Conservation (phyloP, 2,113 vertebrate genomes). For the Percina caprodes region DNA sequence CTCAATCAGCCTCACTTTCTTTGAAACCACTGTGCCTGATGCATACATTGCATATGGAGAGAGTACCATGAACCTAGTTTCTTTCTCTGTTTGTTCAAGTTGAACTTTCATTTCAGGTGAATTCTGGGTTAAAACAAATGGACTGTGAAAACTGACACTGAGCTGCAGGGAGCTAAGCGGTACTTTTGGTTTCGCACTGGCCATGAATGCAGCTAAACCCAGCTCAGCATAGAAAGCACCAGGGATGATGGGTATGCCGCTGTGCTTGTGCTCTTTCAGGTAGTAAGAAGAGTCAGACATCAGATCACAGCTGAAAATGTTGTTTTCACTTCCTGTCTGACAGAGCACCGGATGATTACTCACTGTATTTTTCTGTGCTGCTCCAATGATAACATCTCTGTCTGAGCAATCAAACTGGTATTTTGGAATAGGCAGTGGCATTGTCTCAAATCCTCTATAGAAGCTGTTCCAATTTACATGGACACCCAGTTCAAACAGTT, state of each 20-base stretch:
- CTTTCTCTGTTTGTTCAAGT: slow-evolving; percentile 64
- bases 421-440: slow-evolving; percentile 80
- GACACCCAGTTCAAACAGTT: slow-evolving; percentile 85
- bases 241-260: slow-evolving; percentile 83
- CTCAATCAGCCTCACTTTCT: slow-evolving; percentile 67
- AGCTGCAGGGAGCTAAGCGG: slow-evolving; percentile 82
- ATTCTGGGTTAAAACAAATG: slow-evolving; percentile 80
- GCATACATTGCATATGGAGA: slow-evolving; percentile 83
- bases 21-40: slow-evolving; percentile 80
- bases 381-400: slow-evolving; percentile 69
- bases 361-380: slow-evolving; percentile 64
- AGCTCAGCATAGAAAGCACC: slow-evolving; percentile 88
- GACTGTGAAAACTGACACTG: slow-evolving; percentile 83
- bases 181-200: slow-evolving; percentile 79
- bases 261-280: slow-evolving; percentile 86
- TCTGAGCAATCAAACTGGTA: slow-evolving; percentile 87
- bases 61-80: slow-evolving; percentile 80
- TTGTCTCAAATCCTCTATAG: slow-evolving; percentile 78
- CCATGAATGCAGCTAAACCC: slow-evolving; percentile 84
- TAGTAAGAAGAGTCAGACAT: slow-evolving; percentile 75
- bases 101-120: slow-evolving; percentile 82
- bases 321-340: slow-evolving; percentile 66
- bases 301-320: slow-evolving; percentile 80
- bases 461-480: slow-evolving; percentile 85
- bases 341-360: slow-evolving; percentile 83